A percentile compares a stretch with the other conserved stretches of the same genome.
Conservation (phyloP, 2,113 vertebrate genomes). For the Archocentrus centrarchus region DNA sequence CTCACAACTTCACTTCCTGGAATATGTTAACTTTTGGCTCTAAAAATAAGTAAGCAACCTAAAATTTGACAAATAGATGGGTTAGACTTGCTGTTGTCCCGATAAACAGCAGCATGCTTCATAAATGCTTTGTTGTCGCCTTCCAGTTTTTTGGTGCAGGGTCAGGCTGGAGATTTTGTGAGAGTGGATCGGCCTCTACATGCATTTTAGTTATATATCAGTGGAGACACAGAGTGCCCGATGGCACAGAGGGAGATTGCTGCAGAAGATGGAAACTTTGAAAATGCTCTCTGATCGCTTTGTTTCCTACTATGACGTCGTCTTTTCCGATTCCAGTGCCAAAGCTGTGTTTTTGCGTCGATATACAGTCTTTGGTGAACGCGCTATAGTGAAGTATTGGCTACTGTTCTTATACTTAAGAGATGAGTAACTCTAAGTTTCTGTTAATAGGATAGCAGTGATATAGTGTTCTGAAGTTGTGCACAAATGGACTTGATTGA, state of each 20-base stretch:
- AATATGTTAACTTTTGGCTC: background rate
- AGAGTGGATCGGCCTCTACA: too few relatives aligned
- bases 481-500: background rate
- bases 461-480: background rate
- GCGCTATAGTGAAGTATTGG: background rate
- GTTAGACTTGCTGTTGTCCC: background rate
- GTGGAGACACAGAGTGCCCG: background rate
- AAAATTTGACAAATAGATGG: background rate
- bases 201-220: too few relatives aligned
- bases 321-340: background rate
- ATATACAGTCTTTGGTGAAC: background rate
- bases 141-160: background rate
- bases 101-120: background rate
- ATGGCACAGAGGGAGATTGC: background rate
- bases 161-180: background rate
- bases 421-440: background rate
- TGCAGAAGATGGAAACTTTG: background rate
- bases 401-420: background rate
- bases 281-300: background rate
- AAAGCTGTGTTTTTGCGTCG: background rate
- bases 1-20: background rate
- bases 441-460: background rate
- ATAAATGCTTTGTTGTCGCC: background rate
- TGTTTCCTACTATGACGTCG: background rate
- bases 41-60: background rate